phyloP scores from a whole-genome alignment of 2,888 invertebrate species.

The Coelinius sp. region DNA sequence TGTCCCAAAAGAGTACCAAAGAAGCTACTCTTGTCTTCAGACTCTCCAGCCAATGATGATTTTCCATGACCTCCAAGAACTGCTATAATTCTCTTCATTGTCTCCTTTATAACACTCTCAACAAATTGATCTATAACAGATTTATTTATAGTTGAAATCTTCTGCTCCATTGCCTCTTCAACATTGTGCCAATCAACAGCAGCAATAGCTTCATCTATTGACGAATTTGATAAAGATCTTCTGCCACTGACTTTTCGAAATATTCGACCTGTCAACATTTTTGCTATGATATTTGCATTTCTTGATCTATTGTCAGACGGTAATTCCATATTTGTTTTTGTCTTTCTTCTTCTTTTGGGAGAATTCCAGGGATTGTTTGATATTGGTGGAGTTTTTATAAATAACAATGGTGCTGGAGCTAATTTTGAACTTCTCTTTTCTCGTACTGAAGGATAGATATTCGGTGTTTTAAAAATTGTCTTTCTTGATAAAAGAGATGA shows the following conservation, averaged over 20 bases:
- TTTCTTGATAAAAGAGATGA: background rate
- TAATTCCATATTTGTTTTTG: background rate
- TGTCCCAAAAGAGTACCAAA: constrained; percentile 37
- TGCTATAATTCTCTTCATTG: constrained; percentile 41
- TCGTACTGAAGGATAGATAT: constrained; percentile 6
- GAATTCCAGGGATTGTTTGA: background rate
- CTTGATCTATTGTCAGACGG: background rate
- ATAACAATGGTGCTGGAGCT: constrained; percentile 43
- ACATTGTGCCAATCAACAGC: constrained; percentile 41
- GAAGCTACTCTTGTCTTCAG: background rate
- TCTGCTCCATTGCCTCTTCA: constrained; percentile 34
- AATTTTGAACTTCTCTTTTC: constrained; percentile 42
- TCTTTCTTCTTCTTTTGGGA: background rate
- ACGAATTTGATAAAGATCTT: background rate
- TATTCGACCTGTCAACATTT: constrained; percentile 12
- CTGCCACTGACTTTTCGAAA: constrained; percentile 8
- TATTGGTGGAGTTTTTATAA: constrained; percentile 21
- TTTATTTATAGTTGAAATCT: constrained; percentile 37
- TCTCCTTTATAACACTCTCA: constrained; percentile 42
- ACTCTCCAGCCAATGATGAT: background rate
- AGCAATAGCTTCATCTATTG: constrained; percentile 35
- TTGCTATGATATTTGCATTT: background rate
- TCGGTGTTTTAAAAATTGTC: background rate
- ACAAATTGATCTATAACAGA: constrained; percentile 42
- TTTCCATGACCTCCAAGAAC: constrained; percentile 30